These are phyloP conservation scores for Scaptomyza parva DNA, from an alignment of 2,888 invertebrate genomes.

Conservation along the genomic window DNA sequence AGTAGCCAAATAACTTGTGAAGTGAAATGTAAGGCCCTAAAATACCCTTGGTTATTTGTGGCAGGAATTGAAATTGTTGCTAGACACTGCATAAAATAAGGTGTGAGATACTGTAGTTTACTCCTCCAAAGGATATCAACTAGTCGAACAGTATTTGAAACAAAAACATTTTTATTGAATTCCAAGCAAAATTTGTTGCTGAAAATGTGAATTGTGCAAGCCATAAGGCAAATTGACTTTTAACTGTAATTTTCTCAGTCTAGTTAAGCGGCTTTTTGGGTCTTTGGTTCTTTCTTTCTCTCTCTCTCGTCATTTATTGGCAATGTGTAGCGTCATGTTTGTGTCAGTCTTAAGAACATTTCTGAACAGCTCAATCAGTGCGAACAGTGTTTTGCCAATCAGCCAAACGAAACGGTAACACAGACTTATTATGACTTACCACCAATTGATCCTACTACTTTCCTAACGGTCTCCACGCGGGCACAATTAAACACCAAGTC, in stretches of 20 bases:
- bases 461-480: conserved; percentile 37
- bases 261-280: conserved; percentile 49
- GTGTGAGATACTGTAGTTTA: too few species aligned
- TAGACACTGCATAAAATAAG: too few species aligned
- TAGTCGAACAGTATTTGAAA: neutral
- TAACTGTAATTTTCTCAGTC: conserved; percentile 41
- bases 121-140: neutral
- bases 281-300: too few species aligned
- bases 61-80: too few species aligned
- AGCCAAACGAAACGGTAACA: conserved; percentile 58
- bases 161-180: neutral
- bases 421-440: conserved; percentile 26
- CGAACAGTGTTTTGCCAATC: conserved; percentile 53
- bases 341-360: neutral
- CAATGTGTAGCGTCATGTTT: conserved; percentile 30
- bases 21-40: too few species aligned
- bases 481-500: conserved; percentile 46
- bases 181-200: conserved; percentile 12
- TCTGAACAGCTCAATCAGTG: conserved; percentile 39
- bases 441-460: conserved; percentile 30
- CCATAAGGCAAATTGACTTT: conserved; percentile 32
- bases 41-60: too few species aligned
- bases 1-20: too few species aligned
- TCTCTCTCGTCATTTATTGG: conserved; percentile 33
- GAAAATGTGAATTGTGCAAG: conserved; percentile 44